Base-by-base conservation (phyloP, 2,888 invertebrate genomes). In the Cistogaster globosa region DNA sequence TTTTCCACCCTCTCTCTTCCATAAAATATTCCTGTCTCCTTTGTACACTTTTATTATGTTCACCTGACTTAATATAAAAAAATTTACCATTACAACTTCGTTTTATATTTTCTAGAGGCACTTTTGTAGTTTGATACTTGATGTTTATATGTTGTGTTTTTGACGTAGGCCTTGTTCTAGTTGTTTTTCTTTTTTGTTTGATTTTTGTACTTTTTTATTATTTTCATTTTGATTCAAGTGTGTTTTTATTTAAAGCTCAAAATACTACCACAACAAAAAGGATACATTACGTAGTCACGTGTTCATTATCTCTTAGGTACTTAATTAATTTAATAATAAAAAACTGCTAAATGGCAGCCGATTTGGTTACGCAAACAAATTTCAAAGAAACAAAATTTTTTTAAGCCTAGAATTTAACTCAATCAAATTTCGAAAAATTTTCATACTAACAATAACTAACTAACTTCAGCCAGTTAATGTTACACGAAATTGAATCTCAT, bases 201-300 rank as follows among this genome's bases (percentile, higher is more conserved):
- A n/a, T 22, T 68, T 48, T n/a, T 32, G 26, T 26, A 26, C 22
- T 4, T n/a, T n/a, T 51, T 51, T n/a, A 51, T 51, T 1, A n/a
- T 51, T 48, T 71, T 57, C 60, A 14, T 60, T 58, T 18, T 76
- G 38, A 22, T 26, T 11, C 69, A 22, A 65, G 36, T 69, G 16
- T 77, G 57, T 74, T 79, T 76, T 86, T 87, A 86, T 86, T 86
- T 86, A 86, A 86, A 86, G 83, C 71, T 62, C 58, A 84, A 86
- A 84, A 87, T 78, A 68, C 86, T 86, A 86, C 79, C 88, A 87
- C 88, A 87, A 85, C 81, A 86, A 84, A 90, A 90, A 91, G 92
- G 92, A 92, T 92, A 92, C 92, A 92, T 92, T 92, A 91, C 92
- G 86, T 87, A 87, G 89, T 88, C 92, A 92, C 92, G 92, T 92